Evolutionary conservation across 2,888 invertebrate genomes (phyloP), one percentile per base, ranked within the genome.

Genomic region (Eumacrocentrus americanus): DNA sequence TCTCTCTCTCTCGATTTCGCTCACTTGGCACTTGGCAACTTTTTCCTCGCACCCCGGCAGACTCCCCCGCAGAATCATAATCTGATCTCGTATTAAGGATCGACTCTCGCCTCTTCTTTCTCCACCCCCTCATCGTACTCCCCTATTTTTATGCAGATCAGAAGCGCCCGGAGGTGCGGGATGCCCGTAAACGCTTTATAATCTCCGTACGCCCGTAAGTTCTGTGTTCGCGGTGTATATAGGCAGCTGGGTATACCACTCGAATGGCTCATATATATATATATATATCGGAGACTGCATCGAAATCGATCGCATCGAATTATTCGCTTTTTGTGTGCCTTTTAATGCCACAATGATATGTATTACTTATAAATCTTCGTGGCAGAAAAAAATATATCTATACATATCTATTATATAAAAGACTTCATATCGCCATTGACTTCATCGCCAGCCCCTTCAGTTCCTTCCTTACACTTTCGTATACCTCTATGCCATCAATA

Each of bases 71-170:
- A 70, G 69, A 77, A 77, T 77, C 73, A 77, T 77, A 77, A 77
- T 77, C 77, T 74, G 76, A 77, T 77, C 76, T 77, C 74, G 73
- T 76, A 77, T 77, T 75, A 77, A 75, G 72, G 72, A 77, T 77
- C 72, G 72, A 70, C 70, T 70, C 61, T 65, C 34, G 37, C 51
- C 20, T 37, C 20, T 18, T 9, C 9, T 7, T 16, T 34, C 51
- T 42, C 51, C 44, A 18, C 20, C 22, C 44, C 44, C 18, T 20
- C 22, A 7, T 18, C 50, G 56, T 63, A 52, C 37, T 35, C 72
- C 71, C 73, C 73, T 72, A 78, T 78, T 78, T 78, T 78, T 77
- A 78, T 78, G 78, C 78, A 78, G 77, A 78, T 78, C 76, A 72
- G 75, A 72, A 74, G 60, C 70, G 77, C 78, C 78, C 72, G 62